phyloP scores from a whole-genome alignment of 2,113 vertebrate genomes.

The Catharus fuscescens region DNA sequence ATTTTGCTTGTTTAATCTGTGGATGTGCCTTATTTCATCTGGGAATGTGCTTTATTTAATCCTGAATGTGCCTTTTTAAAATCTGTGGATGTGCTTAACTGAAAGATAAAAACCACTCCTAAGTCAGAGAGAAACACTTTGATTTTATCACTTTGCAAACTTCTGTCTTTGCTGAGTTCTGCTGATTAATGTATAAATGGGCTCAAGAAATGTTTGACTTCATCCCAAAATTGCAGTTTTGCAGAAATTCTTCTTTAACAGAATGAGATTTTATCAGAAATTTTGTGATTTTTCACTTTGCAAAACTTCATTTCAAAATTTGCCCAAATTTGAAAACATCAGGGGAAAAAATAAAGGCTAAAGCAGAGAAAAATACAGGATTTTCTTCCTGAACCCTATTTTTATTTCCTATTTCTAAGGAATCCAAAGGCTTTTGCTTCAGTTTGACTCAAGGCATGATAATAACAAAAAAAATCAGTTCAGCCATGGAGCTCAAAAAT shows the following conservation, averaged over 20 bases:
- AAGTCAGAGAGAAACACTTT: not conserved
- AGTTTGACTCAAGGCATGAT: not conserved
- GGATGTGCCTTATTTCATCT: not conserved
- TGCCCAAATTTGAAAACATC: not conserved
- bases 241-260: not conserved
- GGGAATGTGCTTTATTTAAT: not conserved
- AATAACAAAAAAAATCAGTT: not conserved
- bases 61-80: not conserved
- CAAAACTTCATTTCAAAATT: not conserved
- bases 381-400: not conserved
- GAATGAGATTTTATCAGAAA: not conserved
- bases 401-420: not conserved
- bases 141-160: not conserved
- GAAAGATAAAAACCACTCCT: not conserved
- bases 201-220: not conserved
- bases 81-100: not conserved
- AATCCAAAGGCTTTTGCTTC: not conserved
- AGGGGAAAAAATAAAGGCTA: not conserved
- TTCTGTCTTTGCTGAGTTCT: not conserved
- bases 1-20: rapidly evolving
- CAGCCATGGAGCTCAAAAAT: not conserved
- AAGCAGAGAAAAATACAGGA: not conserved
- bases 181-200: not conserved
- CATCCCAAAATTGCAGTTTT: not conserved
- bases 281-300: not conserved